Conservation (phyloP, 2,888 invertebrate genomes). For the Kuschelorhynchus macadamiae region DNA sequence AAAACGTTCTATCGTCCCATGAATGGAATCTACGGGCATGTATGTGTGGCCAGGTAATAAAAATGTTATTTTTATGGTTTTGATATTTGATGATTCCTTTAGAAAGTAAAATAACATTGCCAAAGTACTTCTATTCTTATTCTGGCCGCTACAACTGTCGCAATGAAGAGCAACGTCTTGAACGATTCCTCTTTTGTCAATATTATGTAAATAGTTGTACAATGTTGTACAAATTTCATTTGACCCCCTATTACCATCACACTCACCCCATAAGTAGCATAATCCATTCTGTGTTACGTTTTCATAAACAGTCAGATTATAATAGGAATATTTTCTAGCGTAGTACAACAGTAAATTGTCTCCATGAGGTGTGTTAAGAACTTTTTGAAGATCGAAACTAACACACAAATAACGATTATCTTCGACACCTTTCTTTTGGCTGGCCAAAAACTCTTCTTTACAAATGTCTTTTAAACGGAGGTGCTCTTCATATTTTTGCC, state of each 20-base stretch:
- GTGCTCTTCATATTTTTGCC: not conserved
- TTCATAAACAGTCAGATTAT: constrained; percentile 53
- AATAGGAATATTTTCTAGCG: constrained; percentile 35
- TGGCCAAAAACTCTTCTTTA: constrained; percentile 27
- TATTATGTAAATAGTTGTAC: constrained; percentile 29
- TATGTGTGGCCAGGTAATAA: constrained; percentile 59
- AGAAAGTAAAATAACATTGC: constrained; percentile 48
- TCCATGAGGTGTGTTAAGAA: constrained; percentile 55
- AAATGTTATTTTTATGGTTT: constrained; percentile 43
- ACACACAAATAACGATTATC: too few species aligned
- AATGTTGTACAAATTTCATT: constrained; percentile 39
- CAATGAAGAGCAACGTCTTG: constrained; percentile 53
- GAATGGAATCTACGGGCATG: constrained; percentile 61
- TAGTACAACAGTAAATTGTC: constrained; percentile 55
- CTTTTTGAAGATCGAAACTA: constrained; percentile 56
- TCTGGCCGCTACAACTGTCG: constrained; percentile 58
- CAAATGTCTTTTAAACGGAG: constrained; percentile 15
- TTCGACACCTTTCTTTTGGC: constrained; percentile 21
- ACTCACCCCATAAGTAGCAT: constrained; percentile 50
- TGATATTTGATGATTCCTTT: constrained; percentile 46
- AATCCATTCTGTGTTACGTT: constrained; percentile 48
- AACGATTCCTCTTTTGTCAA: constrained; percentile 36
- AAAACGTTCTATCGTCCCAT: constrained; percentile 57
- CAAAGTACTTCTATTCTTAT: constrained; percentile 56
- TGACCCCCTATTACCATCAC: constrained; percentile 53